Evolutionary conservation across 1,140 invertebrate species (phyloP), one percentile per base, ranked within the genome.

Genomic region (Oreohelix idahoensis): DNA sequence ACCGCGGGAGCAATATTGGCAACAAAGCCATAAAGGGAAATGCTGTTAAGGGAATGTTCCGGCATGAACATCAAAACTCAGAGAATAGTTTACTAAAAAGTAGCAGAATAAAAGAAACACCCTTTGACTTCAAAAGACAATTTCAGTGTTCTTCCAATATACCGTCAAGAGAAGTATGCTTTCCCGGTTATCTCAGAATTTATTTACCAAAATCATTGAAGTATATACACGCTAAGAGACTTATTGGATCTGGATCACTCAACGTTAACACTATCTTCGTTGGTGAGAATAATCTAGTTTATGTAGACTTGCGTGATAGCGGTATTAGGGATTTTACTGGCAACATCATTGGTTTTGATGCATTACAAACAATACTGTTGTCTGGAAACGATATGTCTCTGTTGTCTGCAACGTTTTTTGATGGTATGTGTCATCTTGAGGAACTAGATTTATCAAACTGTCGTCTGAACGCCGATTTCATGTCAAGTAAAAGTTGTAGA

Each of bases 321-420:
- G 45, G 42, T 32, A 5, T 76, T 13, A 8, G 23, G 1, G 17
- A n/a, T 8, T 53, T 76, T 53, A 10, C 0, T 1, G 42, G 42
- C 11, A 2, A n/a, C 13, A 4, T 76, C 4, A 10, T n/a, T 29
- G 74, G 42, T 29, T 26, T 76, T 29, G 26, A 45, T n/a, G 20
- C 42, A 4, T 51, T 76, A 35, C 2, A 76, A 35, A 53, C 45
- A 49, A 32, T 76, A 5, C 2, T 49, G 1, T n/a, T 76, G 39
- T 76, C 74, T n/a, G 45, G 45, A 29, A 76, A 45, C 39, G 45
- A 76, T 51, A 23, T 53, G 1, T 51, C 42, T 76, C 0, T 76
- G 51, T 26, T 76, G 32, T 45, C 74, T 29, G 74, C 15, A 76
- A 45, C 1, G 0, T 49, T 76, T 35, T 51, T 76, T 29, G 74